Percentiles rank a stretch among this genome's conserved stretches.
phyloP scores from a whole-genome alignment of 1,140 invertebrate genomes.

The Metopolophium dirhodum region DNA sequence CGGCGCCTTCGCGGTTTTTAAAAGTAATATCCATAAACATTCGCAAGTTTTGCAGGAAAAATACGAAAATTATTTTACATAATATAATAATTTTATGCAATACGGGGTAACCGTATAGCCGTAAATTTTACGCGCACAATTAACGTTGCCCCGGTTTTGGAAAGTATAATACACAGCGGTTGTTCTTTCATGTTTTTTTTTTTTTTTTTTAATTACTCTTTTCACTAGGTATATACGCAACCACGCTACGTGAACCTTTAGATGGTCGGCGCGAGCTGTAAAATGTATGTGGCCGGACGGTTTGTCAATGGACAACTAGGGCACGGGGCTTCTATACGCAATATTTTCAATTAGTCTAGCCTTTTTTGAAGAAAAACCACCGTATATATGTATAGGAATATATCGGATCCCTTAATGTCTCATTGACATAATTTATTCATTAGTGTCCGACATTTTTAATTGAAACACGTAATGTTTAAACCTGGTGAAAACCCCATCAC shows the following conservation, averaged over 20 bases:
- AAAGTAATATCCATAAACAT: not conserved
- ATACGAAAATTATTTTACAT: not conserved
- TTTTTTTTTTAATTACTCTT: not conserved
- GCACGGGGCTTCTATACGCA: not conserved
- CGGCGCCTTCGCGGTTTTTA: no score
- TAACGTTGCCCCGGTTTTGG: not conserved
- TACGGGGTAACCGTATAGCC: not conserved
- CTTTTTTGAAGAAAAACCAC: not conserved
- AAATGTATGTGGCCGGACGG: no score
- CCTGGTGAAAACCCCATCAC: not conserved
- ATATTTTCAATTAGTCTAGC: not conserved
- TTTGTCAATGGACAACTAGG: no score
- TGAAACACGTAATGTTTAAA: not conserved
- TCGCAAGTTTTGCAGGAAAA: not conserved
- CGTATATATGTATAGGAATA: no score
- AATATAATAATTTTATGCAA: not conserved
- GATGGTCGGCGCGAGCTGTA: not conserved
- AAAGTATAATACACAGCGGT: not conserved
- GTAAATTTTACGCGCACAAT: not conserved
- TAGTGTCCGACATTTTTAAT: not conserved
- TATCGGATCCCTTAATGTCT: not conserved
- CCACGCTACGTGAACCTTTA: not conserved
- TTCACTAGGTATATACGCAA: not conserved
- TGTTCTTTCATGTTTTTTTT: not conserved
- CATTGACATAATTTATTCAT: not conserved